Base-by-base conservation (phyloP, 1,140 invertebrate genomes). In the Nephotettix cincticeps region DNA sequence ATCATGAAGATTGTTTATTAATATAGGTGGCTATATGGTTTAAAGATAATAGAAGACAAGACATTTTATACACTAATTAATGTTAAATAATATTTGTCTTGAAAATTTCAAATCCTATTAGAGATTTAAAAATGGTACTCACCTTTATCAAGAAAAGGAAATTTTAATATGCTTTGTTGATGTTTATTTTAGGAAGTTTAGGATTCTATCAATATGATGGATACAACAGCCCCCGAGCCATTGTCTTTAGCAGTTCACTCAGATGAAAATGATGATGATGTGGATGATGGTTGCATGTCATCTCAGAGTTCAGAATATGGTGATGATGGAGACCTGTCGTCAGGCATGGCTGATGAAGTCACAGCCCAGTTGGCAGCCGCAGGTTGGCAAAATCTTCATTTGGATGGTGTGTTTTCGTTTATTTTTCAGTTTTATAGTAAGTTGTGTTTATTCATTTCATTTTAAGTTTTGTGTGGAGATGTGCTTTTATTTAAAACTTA, bases 321-420 rank as follows among this genome's bases (percentile, higher is more conserved):
- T 32, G 91, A 92, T 76, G 86, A 87, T 51, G 85, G 84, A 0
- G 85, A 92, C 30, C 87, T 92, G 80, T 85, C 90, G 51, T 89
- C 88, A 69, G 90, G 91, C 47, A 92, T 93, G 86, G 91, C 91
- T 72, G 93, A 95, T 83, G 95, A 97, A 80, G 93, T 98, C 69
- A 97, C 95, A 74, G 93, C 95, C 79, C 95, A 97, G 80, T 84
- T 98, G 75, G 95, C 94, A 66, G 94, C 95, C 76, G 94, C 95
- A 83, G 95, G 95, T 90, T 84, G 83, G 84, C 80, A 83, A 82
- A 80, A 80, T 80, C 27, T 21, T 13, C 21, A 36, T 36, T 80
- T 78, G 79, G 80, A 85, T 82, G 83, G 83, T 85, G 83, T 84
- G 61, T 76, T 56, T 74, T 68, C 28, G n/a, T 54, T 54, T 36